Base-by-base conservation (phyloP, 2,113 vertebrate genomes). In the Oenanthe oenanthe region DNA sequence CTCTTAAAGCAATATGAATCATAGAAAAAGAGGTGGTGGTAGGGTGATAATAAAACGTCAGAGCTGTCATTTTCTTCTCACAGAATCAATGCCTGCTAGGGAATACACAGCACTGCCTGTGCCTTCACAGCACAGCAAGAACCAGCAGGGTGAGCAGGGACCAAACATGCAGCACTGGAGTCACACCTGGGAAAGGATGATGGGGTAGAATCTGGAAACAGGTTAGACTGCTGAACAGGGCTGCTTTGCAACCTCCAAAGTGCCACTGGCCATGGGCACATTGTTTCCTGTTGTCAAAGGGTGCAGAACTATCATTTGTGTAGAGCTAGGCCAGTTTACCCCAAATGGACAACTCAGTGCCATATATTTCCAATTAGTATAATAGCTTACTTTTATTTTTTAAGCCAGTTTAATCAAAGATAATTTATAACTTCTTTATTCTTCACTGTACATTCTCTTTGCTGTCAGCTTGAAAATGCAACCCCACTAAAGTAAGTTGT, bases 1-100 rank as follows among this genome's bases (percentile, higher is more conserved):
- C 96, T 97, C 95, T 97, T 96, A 96, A 97, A 93, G 97, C 95
- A 97, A 96, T 96, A 95, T 89, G 94, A 97, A 97, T 96, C 96
- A 95, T 81, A 96, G 80, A 89, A 96, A 91, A 31, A 97, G 94
- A 97, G 66, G 63, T 75, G 91, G 96, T 94, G 94, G 78, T 70
- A 89, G 95, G 95, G 89, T 15, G 53, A 91, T 93, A 91, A 90
- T 91, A 95, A 93, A 95, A 96, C 26, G 73, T 91, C 94, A 72
- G 88, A 92, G 92, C 76, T 86, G 94, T 96, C 77, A 96, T 97
- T 96, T 97, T 92, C 72, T 93, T 74, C 93, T 88, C 85, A 48
- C 34, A 28, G 86, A 87, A 87, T 53, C 42, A 26, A 73, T 84
- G 91, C 58, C 94, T 96, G 40, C 85, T 17, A 40, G 94, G 42